Evolutionary conservation across 35 echinoderm and acorn worm genomes (phyloP), one percentile per base, ranked within the genome.

Genomic region (Hemicentrotus pulcherrimus): DNA sequence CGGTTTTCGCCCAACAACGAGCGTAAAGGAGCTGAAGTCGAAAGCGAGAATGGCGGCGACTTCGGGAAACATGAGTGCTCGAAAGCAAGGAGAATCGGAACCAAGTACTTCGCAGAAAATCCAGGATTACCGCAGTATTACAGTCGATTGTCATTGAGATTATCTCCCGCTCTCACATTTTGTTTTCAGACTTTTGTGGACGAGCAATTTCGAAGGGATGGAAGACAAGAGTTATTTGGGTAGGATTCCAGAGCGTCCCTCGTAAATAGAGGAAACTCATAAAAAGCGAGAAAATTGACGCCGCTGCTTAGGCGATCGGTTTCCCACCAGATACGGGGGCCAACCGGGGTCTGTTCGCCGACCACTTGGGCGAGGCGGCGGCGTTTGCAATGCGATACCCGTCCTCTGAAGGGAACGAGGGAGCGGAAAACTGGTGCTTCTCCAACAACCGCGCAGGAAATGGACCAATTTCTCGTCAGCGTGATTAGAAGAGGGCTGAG

Each of bases 391-490:
- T 13, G 48, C 91, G 91, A 93, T 93, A 93, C 91, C 46, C 88
- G 9, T 15, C 91, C 16, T 47, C 30, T 46, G 32, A 11, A n/a
- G 91, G 48, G 46, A 93, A n/a, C n/a, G 91, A 58, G 45, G 46
- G 46, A 93, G 91, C 91, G 91, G 91, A 93, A 92, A 31, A 47
- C 91, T 58, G 91, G 91, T 93, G 91, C 91, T 93, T 30, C 32
- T 31, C 48, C 48, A 28, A 58, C 91, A 58, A 78, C 46, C 46
- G 91, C 18, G 45, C 91, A 93, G 91, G 91, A 93, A 93, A 93
- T 93, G 91, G 91, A 58, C 32, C 48, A 93, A 93, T 93, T 93
- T 93, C 91, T 93, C 48, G 91, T 50, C 22, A 93, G 48, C 91
- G 88, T 31, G 91, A 45, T 47, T 47, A 58, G 91, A 93, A 93